A percentile compares a stretch with the other conserved stretches of the same genome.
phyloP scores from a whole-genome alignment of 2,888 invertebrate genomes.

The Pristionchus maxplancki region DNA sequence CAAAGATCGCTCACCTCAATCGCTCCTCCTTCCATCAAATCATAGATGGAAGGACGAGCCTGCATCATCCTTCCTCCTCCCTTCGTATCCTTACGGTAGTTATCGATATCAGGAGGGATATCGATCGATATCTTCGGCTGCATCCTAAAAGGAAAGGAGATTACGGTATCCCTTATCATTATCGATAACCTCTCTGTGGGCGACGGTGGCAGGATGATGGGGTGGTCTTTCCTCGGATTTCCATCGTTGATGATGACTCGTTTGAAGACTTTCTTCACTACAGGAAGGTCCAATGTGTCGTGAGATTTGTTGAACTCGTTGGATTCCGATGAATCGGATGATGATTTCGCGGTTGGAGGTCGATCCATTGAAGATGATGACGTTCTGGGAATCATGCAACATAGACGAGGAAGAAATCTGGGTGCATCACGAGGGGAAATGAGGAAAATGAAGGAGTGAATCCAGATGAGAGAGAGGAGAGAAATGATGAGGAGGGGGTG shows the following conservation, averaged over 20 bases:
- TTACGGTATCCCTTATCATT: not conserved
- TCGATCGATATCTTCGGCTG: not conserved
- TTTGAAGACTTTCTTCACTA: slow-evolving; percentile 3
- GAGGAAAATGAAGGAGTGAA: not conserved
- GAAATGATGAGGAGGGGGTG: no score
- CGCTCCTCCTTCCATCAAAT: slow-evolving; percentile 16
- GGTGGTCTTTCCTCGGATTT: not conserved
- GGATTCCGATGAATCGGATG: not conserved
- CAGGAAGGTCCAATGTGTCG: not conserved
- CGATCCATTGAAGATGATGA: not conserved
- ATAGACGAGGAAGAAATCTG: not conserved
- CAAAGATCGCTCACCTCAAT: not conserved
- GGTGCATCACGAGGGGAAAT: not conserved
- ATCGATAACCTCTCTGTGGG: not conserved
- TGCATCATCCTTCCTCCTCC: not conserved
- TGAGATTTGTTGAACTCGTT: slow-evolving; percentile 20
- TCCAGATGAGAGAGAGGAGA: not conserved
- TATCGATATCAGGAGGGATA: slow-evolving; percentile 28
- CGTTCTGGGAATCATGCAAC: not conserved
- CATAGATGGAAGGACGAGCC: slow-evolving; percentile 20
- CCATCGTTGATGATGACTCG: slow-evolving; percentile 3
- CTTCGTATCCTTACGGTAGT: slow-evolving; percentile 31
- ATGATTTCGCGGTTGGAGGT: not conserved
- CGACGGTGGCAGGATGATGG: not conserved
- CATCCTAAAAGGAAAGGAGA: not conserved